Conservation (phyloP, 2,113 vertebrate species). For the Myxocyprinus asiaticus region DNA sequence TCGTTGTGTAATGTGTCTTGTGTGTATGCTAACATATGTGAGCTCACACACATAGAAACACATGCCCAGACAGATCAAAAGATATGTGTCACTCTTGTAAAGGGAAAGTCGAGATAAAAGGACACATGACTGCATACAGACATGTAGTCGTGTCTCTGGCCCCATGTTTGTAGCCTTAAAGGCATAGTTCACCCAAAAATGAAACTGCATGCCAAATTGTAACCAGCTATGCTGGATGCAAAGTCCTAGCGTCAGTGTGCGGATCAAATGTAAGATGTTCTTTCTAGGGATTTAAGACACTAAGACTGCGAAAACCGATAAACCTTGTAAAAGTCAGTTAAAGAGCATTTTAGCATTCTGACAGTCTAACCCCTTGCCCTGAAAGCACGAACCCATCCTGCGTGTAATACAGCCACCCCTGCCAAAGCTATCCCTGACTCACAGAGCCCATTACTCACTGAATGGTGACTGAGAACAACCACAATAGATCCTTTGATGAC, state of each 20-base stretch:
- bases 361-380: neutral
- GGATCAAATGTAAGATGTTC: neutral
- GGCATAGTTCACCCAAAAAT: too few species aligned
- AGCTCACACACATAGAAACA: neutral
- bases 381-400: neutral
- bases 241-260: too few species aligned
- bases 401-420: neutral
- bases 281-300: neutral
- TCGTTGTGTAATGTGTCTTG: neutral
- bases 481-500: slow-evolving; percentile 30
- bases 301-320: neutral
- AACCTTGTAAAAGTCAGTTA: too few species aligned
- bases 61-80: slow-evolving; percentile 4
- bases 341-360: neutral
- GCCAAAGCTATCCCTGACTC: slow-evolving; percentile 12
- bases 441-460: slow-evolving; percentile 14
- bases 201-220: too few species aligned
- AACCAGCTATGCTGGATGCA: too few species aligned
- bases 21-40: slow-evolving; percentile 1
- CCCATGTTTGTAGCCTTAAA: too few species aligned
- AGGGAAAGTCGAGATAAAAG: slow-evolving; percentile 7
- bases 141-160: neutral
- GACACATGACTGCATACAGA: slow-evolving; percentile 9
- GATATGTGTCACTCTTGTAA: neutral
- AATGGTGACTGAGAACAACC: slow-evolving; percentile 12